A percentile compares a stretch with the other conserved stretches of the same genome.
Evolutionary conservation across 2,888 invertebrate genomes (phyloP).

Genomic region (Trichopria drosophilae): DNA sequence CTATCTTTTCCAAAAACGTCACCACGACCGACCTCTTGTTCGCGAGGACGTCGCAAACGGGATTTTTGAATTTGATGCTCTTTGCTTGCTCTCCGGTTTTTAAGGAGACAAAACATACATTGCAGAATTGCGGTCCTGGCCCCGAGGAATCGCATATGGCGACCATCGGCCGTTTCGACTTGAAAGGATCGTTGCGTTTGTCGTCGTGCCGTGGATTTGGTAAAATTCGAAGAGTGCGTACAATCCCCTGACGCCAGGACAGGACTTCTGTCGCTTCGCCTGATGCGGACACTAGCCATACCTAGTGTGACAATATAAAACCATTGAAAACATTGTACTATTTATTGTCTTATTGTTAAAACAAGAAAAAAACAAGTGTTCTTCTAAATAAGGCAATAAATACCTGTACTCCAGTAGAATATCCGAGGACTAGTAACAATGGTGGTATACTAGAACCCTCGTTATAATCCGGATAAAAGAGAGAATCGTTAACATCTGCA

Average conservation of each 20-base stretch:
- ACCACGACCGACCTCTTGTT: slow-evolving; percentile 86
- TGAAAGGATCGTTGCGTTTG: slow-evolving; percentile 69
- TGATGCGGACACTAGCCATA: slow-evolving; percentile 83
- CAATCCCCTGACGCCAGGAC: slow-evolving; percentile 90
- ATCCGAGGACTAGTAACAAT: slow-evolving; percentile 85
- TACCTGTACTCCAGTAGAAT: slow-evolving; percentile 79
- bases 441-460: slow-evolving; percentile 73
- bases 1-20: slow-evolving; percentile 86
- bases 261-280: slow-evolving; percentile 95
- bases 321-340: background rate
- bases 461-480: slow-evolving; percentile 70
- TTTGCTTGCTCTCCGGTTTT: slow-evolving; percentile 82
- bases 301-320: slow-evolving; percentile 59
- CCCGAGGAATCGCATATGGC: slow-evolving; percentile 87
- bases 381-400: slow-evolving; percentile 14
- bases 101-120: slow-evolving; percentile 83
- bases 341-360: background rate
- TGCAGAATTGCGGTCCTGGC: slow-evolving; percentile 76
- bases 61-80: slow-evolving; percentile 89
- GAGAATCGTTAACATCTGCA: slow-evolving; percentile 79
- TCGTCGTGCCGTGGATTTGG: slow-evolving; percentile 72
- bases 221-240: slow-evolving; percentile 79
- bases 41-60: slow-evolving; percentile 84
- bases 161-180: slow-evolving; percentile 81
- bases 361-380: slow-evolving; percentile 1